Conservation (phyloP, 2,113 vertebrate genomes). For the Mesoclemmys tuberculata region DNA sequence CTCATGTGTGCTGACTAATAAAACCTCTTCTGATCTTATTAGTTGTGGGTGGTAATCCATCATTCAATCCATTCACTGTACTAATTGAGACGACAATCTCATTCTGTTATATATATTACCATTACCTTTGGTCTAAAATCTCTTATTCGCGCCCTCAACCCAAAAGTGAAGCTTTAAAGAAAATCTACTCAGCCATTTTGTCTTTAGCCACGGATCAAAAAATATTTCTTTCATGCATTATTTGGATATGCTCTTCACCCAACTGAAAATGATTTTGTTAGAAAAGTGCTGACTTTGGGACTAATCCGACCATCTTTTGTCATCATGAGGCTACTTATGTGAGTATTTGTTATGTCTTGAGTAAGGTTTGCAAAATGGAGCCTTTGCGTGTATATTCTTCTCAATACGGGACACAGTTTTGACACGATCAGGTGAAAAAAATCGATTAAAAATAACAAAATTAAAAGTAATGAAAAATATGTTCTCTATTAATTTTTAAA, state of each 20-base stretch:
- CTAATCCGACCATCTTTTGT: neutral
- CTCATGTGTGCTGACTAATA: neutral
- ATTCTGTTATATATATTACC: neutral
- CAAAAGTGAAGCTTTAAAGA: accelerated
- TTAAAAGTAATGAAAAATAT: neutral
- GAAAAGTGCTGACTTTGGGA: neutral
- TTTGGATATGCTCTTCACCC: neutral
- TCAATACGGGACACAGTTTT: neutral
- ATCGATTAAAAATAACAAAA: neutral
- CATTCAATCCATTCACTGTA: accelerated
- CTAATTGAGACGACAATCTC: neutral
- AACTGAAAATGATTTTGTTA: neutral
- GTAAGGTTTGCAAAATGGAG: neutral
- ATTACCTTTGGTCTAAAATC: neutral
- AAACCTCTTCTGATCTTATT: accelerated
- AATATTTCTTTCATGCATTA: accelerated
- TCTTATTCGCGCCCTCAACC: accelerated
- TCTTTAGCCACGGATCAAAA: neutral
- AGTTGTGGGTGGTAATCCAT: accelerated
- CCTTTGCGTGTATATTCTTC: neutral
- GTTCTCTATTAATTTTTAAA: neutral
- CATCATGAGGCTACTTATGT: neutral
- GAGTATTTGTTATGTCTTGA: neutral
- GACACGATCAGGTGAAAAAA: neutral
- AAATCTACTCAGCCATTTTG: neutral